These are phyloP conservation scores for Bujurquina vittata DNA, from an alignment of 2,113 vertebrate species.

Conservation along the genomic window DNA sequence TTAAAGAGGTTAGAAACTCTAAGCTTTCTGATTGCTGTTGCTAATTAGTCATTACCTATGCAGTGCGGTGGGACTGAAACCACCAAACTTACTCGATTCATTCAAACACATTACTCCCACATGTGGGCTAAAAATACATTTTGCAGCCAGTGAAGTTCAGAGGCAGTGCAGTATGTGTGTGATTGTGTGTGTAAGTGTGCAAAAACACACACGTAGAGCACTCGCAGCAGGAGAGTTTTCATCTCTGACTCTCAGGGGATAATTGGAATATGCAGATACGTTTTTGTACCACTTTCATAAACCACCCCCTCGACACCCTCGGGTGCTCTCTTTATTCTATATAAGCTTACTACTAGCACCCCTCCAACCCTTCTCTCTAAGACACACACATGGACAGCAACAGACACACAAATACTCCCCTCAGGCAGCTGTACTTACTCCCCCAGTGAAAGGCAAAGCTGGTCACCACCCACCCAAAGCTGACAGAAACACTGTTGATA, in stretches of 20 bases:
- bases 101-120: conserved; percentile 79
- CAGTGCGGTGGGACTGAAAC: conserved; percentile 67
- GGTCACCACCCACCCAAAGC: conserved; percentile 75
- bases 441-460: conserved; percentile 74
- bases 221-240: conserved; percentile 71
- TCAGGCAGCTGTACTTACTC: conserved; percentile 64
- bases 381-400: conserved; percentile 49
- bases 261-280: conserved; percentile 76
- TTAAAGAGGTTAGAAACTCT: conserved; percentile 51
- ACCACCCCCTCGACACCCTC: conserved; percentile 68
- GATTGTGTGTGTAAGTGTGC: not conserved
- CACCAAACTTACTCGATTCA: conserved; percentile 72
- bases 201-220: conserved; percentile 30
- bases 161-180: conserved; percentile 54
- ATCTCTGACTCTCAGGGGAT: conserved; percentile 71
- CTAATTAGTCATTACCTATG: conserved; percentile 69
- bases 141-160: conserved; percentile 69
- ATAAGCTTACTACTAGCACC: conserved; percentile 67
- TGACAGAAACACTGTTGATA: conserved; percentile 69
- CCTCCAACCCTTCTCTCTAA: conserved; percentile 23
- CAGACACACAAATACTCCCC: conserved; percentile 66
- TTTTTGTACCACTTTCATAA: conserved; percentile 73
- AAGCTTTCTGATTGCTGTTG: conserved; percentile 31
- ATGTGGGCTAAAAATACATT: conserved; percentile 74
- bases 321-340: conserved; percentile 66